Evolutionary conservation across 2,797 vertebrate genomes (phyloP).

Genomic region (Parauchenoglanis ngamensis): DNA sequence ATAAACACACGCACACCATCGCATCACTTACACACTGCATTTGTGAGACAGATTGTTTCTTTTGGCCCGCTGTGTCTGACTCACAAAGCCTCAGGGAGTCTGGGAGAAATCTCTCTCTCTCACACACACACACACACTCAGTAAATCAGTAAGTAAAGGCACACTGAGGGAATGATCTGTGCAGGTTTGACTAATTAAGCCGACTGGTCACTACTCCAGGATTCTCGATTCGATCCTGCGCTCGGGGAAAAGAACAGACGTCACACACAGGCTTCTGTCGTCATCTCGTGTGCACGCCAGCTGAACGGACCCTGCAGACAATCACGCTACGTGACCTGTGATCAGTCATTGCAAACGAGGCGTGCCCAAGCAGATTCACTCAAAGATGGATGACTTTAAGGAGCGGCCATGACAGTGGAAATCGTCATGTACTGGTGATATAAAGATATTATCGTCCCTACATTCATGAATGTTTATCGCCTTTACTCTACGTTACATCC

Average conservation of each 20-base stretch:
- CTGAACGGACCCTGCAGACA: neutral
- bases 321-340: neutral
- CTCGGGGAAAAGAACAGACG: neutral
- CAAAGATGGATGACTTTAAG: neutral
- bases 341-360: neutral
- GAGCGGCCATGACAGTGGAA: neutral
- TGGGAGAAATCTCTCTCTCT: constrained; percentile 6
- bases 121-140: constrained; percentile 7
- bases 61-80: constrained; percentile 32
- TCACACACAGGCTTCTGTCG: too few species aligned
- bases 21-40: constrained; percentile 26
- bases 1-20: constrained; percentile 7
- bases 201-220: neutral
- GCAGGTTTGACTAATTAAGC: neutral
- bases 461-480: neutral
- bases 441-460: neutral
- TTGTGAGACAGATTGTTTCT: neutral
- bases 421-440: neutral
- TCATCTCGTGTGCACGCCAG: neutral
- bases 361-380: neutral
- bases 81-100: constrained; percentile 35
- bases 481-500: neutral
- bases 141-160: neutral
- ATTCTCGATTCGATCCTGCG: neutral
- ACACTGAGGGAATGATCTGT: neutral